phyloP scores from a whole-genome alignment of 2,888 invertebrate species.

The Agrypnus murinus region DNA sequence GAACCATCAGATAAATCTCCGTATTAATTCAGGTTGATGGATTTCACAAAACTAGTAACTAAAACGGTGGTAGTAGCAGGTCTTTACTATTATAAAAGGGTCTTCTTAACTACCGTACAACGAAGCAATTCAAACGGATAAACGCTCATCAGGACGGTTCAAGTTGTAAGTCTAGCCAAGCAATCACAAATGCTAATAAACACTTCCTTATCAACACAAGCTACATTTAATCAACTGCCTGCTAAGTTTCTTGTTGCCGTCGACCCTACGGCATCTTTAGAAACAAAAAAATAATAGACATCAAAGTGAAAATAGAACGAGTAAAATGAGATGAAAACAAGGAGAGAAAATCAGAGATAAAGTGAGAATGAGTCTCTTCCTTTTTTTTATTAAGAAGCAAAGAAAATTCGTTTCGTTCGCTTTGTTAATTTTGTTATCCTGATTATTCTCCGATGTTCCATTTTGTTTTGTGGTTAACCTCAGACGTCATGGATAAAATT shows the following conservation, averaged over 20 bases:
- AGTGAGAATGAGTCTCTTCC: neutral
- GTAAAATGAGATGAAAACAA: neutral
- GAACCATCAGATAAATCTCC: constrained; percentile 1
- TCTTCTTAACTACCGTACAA: constrained; percentile 23
- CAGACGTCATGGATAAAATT: constrained; percentile 37
- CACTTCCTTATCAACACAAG: constrained; percentile 47
- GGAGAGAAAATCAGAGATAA: constrained; percentile 1
- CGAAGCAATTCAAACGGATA: constrained; percentile 35
- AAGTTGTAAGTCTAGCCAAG: constrained; percentile 46
- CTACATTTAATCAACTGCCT: constrained; percentile 36
- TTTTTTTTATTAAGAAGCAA: neutral
- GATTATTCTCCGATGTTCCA: constrained; percentile 41
- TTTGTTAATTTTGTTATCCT: constrained; percentile 38
- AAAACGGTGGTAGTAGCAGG: neutral
- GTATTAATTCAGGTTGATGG: constrained; percentile 13
- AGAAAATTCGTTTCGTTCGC: constrained; percentile 24
- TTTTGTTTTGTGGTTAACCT: constrained; percentile 37
- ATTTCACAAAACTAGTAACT: neutral
- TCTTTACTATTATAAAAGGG: neutral
- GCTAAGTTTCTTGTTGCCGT: constrained; percentile 23
- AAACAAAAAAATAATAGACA: constrained; percentile 5
- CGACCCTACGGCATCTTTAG: constrained; percentile 3
- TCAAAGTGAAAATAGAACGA: neutral
- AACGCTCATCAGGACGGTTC: constrained; percentile 31
- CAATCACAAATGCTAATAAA: constrained; percentile 47